These are phyloP conservation scores for Drosophila tsacasi DNA, from an alignment of 1,140 invertebrate species.

Conservation along the genomic window DNA sequence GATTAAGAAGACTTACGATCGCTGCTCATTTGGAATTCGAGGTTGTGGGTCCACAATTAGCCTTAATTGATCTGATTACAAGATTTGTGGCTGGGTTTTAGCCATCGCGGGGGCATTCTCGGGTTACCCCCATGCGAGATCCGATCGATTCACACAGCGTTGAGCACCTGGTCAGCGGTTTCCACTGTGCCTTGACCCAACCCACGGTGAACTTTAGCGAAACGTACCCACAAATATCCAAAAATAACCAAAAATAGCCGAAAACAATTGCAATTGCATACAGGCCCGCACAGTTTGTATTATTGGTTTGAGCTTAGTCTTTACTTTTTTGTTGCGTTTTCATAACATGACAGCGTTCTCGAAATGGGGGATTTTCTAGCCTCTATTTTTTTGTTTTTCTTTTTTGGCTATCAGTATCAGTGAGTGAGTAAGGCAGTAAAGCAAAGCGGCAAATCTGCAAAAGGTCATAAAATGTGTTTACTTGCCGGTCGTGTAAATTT, in stretches of 20 bases:
- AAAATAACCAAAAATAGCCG: conserved; percentile 35
- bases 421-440: conserved; percentile 30
- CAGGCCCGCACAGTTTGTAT: conserved; percentile 63
- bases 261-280: conserved; percentile 66
- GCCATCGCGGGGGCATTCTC: conserved; percentile 21
- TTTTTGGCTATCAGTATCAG: conserved; percentile 77
- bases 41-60: conserved; percentile 36
- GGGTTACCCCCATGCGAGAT: conserved; percentile 45
- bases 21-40: conserved; percentile 1
- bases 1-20: conserved; percentile 3
- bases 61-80: conserved; percentile 76
- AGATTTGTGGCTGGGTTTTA: conserved; percentile 24
- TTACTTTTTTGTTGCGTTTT: conserved; percentile 56
- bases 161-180: conserved; percentile 72
- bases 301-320: conserved; percentile 22
- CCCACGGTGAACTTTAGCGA: conserved; percentile 71
- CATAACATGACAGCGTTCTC: conserved; percentile 66
- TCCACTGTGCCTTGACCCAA: conserved; percentile 60
- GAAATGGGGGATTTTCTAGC: conserved; percentile 21
- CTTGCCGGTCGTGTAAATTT: conserved; percentile 80
- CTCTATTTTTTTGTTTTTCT: conserved; percentile 25
- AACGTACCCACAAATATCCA: conserved; percentile 24
- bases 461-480: conserved; percentile 81
- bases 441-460: conserved; percentile 66
- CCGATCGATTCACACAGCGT: conserved; percentile 56